These are phyloP conservation scores for Agelas oroides DNA, from an alignment of 37 sponge, comb jelly and placozoan genomes.

Conservation along the genomic window DNA sequence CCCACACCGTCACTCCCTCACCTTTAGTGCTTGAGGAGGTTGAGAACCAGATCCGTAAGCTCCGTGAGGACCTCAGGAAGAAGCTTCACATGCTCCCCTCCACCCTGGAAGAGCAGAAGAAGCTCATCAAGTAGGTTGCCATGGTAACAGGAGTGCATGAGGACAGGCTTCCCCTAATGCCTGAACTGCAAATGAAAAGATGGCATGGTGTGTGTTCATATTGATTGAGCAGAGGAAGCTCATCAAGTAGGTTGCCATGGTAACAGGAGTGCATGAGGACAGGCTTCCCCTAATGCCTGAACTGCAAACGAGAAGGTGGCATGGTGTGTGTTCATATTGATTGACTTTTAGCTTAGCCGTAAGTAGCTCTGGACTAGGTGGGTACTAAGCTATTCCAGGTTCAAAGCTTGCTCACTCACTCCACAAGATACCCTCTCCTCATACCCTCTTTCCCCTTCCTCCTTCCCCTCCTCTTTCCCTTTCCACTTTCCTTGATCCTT, in stretches of 20 bases:
- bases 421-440: too few species aligned
- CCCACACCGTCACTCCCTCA: not conserved
- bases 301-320: not conserved
- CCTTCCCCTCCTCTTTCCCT: too few species aligned
- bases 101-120: constrained; percentile 86
- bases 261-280: not conserved
- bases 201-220: constrained; percentile 28
- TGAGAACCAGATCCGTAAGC: constrained; percentile 71
- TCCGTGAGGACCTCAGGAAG: constrained; percentile 66
- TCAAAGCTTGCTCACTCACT: too few species aligned
- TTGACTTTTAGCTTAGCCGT: too few species aligned
- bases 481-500: too few species aligned
- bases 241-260: constrained; percentile 76
- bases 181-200: not conserved
- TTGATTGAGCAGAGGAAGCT: constrained; percentile 87
- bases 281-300: not conserved
- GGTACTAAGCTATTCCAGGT: too few species aligned
- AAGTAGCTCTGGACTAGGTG: too few species aligned
- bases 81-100: constrained; percentile 71
- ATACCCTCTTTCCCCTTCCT: too few species aligned
- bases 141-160: not conserved
- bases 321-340: constrained; percentile 70
- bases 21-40: constrained; percentile 84
- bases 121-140: constrained; percentile 82
- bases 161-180: not conserved